Conservation (phyloP, 2,888 invertebrate genomes). For the Notocelia uddmanniana region DNA sequence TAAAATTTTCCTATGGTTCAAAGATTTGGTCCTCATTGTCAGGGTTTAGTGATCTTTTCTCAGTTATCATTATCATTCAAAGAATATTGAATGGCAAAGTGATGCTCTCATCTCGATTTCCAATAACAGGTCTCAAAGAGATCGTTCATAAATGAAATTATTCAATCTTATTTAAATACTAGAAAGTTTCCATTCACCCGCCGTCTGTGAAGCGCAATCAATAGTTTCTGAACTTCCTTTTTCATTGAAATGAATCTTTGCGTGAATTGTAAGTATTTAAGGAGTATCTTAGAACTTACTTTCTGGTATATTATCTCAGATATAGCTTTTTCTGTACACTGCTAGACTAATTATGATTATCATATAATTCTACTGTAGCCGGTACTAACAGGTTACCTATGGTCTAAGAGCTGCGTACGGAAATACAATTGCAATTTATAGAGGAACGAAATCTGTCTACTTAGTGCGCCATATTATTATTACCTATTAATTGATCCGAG, state of each 20-base stretch:
- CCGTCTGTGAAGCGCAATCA: slow-evolving; percentile 39
- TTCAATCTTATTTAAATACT: slow-evolving; percentile 43
- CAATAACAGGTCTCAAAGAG: slow-evolving; percentile 39
- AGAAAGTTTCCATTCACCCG: slow-evolving; percentile 41
- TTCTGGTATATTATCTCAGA: not conserved
- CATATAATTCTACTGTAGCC: too few relatives aligned
- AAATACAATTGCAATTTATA: too few relatives aligned
- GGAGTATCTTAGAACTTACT: slow-evolving; percentile 1
- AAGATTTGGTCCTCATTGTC: too few relatives aligned
- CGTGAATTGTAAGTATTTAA: slow-evolving; percentile 32
- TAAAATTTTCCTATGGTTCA: too few relatives aligned
- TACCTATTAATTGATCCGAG: too few relatives aligned
- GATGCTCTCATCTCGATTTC: slow-evolving; percentile 34
- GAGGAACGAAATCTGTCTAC: too few relatives aligned
- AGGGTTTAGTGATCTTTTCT: too few relatives aligned
- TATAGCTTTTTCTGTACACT: too few relatives aligned
- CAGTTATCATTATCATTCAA: not conserved
- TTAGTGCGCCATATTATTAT: too few relatives aligned
- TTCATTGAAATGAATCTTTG: slow-evolving; percentile 45
- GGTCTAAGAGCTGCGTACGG: too few relatives aligned
- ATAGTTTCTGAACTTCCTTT: slow-evolving; percentile 44
- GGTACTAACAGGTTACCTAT: too few relatives aligned
- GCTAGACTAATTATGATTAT: too few relatives aligned
- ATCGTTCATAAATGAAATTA: slow-evolving; percentile 42
- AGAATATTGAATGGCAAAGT: slow-evolving; percentile 8